These are phyloP conservation scores for Aix galericulata DNA, from an alignment of 2,113 vertebrate species.

Conservation along the genomic window DNA sequence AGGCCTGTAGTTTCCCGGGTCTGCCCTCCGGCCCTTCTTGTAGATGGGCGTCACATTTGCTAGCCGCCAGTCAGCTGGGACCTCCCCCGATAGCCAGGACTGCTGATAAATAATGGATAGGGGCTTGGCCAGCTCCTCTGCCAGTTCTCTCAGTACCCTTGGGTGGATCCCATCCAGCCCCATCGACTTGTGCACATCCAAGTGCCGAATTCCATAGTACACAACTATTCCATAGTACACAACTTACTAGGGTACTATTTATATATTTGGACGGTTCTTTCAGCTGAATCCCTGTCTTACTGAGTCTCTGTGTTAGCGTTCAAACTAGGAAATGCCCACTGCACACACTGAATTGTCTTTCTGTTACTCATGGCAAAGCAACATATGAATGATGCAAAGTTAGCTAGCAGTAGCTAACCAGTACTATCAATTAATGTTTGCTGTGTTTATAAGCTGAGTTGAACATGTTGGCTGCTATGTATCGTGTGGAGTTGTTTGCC, in stretches of 20 bases:
- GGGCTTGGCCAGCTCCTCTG: too few species aligned
- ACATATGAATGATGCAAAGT: background rate
- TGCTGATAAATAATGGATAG: too few species aligned
- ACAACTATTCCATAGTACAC: background rate
- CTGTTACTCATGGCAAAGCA: background rate
- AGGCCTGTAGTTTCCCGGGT: too few species aligned
- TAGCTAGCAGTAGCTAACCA: background rate
- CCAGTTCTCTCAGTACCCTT: too few species aligned
- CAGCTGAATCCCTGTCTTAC: rapidly evolving
- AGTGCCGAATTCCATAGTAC: too few species aligned
- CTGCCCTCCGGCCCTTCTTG: too few species aligned
- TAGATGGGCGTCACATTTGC: too few species aligned
- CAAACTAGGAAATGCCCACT: background rate
- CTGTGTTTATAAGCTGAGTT: background rate
- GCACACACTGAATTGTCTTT: background rate
- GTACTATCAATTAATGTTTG: background rate
- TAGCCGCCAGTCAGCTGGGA: too few species aligned
- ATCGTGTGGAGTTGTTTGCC: background rate
- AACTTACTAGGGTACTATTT: background rate
- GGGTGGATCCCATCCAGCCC: too few species aligned
- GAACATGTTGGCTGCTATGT: background rate
- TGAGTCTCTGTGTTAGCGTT: rapidly evolving
- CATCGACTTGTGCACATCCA: too few species aligned
- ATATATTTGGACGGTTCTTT: background rate
- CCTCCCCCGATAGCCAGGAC: too few species aligned